These are phyloP conservation scores for Dinomys branickii DNA, from an alignment of 2,113 vertebrate species.

Conservation along the genomic window DNA sequence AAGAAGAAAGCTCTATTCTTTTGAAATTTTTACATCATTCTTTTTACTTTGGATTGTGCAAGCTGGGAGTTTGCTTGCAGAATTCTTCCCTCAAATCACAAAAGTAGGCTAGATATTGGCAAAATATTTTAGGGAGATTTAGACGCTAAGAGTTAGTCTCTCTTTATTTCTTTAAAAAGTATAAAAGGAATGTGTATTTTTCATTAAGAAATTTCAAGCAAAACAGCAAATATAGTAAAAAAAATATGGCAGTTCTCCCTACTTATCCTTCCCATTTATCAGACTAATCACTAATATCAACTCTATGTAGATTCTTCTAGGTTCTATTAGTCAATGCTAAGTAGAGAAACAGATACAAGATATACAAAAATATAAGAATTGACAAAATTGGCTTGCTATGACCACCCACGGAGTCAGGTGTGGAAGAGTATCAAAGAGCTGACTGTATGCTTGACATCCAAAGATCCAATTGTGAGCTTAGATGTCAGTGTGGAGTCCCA, in stretches of 20 bases:
- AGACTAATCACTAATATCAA: not conserved
- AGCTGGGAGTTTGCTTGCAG: conserved; percentile 20
- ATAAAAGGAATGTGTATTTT: not conserved
- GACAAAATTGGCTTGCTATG: not conserved
- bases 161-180: not conserved
- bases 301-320: not conserved
- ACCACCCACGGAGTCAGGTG: not conserved
- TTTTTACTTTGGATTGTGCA: conserved; percentile 58
- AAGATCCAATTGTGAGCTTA: not conserved
- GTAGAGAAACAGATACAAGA: not conserved
- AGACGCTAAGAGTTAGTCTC: not conserved
- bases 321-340: not conserved
- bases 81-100: conserved; percentile 25
- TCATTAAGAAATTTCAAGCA: conserved; percentile 2
- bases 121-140: not conserved
- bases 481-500: not conserved
- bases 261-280: not conserved
- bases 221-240: not conserved
- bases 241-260: not conserved
- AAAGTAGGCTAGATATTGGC: not conserved
- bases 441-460: not conserved
- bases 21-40: conserved; percentile 20
- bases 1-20: conserved; percentile 29
- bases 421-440: not conserved
- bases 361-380: not conserved